phyloP scores from a whole-genome alignment of 2,797 vertebrate species.

The Trematomus bernacchii region DNA sequence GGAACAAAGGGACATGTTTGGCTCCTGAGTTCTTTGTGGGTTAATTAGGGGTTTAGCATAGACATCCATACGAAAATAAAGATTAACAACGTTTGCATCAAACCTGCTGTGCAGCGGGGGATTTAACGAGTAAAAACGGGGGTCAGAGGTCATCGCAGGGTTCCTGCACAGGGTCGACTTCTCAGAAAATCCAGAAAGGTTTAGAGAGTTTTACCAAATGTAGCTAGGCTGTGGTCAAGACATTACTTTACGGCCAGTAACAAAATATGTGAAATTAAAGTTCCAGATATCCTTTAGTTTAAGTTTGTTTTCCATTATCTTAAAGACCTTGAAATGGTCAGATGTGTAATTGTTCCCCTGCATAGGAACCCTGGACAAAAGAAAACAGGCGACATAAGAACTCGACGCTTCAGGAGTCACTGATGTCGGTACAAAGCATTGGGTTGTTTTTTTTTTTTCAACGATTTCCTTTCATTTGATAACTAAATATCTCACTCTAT shows the following conservation, averaged over 20 bases:
- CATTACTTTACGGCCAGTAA: not conserved
- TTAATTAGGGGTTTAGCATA: constrained; percentile 87
- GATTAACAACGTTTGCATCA: constrained; percentile 81
- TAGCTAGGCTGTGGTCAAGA: rapidly evolving
- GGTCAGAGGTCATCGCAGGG: constrained; percentile 18
- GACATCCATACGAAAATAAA: constrained; percentile 83
- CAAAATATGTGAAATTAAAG: not conserved
- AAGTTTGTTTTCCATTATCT: not conserved
- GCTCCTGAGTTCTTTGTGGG: constrained; percentile 90
- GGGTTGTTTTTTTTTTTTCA: constrained; percentile 47
- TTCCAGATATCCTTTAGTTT: not conserved
- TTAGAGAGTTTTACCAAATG: not conserved
- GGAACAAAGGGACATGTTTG: constrained; percentile 80
- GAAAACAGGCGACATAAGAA: constrained; percentile 10
- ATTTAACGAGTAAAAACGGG: not conserved
- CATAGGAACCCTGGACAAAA: constrained; percentile 33
- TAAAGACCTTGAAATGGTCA: constrained; percentile 49
- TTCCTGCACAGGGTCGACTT: constrained; percentile 22
- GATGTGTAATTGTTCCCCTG: constrained; percentile 37
- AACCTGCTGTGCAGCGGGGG: constrained; percentile 77
- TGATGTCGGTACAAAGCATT: constrained; percentile 62
- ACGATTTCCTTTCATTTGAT: constrained; percentile 71
- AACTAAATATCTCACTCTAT: constrained; percentile 85
- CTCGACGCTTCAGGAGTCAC: constrained; percentile 24
- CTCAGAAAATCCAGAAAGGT: not conserved